Evolutionary conservation across 2,888 invertebrate genomes (phyloP).

Genomic region (Smittia aterrima): DNA sequence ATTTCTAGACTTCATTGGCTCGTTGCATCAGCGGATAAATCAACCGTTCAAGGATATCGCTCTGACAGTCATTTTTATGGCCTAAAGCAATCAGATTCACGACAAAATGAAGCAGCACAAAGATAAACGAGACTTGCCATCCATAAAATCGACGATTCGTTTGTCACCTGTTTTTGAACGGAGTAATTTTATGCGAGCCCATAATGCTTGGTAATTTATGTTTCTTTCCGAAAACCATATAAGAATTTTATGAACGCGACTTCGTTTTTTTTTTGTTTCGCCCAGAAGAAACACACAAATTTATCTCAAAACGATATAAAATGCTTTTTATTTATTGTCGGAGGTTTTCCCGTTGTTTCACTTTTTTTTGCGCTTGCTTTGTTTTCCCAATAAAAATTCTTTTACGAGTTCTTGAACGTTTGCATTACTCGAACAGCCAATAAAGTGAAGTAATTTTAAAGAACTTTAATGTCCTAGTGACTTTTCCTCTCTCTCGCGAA

Average conservation of each 20-base stretch:
- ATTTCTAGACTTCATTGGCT: too few relatives aligned
- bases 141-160: neutral
- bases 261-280: neutral
- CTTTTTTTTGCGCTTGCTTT: neutral
- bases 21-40: too few relatives aligned
- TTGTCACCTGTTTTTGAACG: constrained; percentile 24
- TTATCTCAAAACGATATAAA: neutral
- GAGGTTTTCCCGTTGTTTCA: neutral
- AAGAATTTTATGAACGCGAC: constrained; percentile 6
- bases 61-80: neutral
- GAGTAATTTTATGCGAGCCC: constrained; percentile 9
- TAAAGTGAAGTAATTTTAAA: constrained; percentile 32
- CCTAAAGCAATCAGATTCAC: neutral
- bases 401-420: neutral
- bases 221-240: neutral
- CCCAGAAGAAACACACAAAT: neutral
- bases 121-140: neutral
- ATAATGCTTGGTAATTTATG: constrained; percentile 13
- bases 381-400: neutral
- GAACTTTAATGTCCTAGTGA: constrained; percentile 2
- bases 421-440: neutral
- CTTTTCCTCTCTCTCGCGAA: neutral
- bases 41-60: too few relatives aligned
- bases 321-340: constrained; percentile 14
- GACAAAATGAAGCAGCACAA: neutral